Base-by-base conservation (phyloP, 1,140 invertebrate species). In the Drosophila burlai region DNA sequence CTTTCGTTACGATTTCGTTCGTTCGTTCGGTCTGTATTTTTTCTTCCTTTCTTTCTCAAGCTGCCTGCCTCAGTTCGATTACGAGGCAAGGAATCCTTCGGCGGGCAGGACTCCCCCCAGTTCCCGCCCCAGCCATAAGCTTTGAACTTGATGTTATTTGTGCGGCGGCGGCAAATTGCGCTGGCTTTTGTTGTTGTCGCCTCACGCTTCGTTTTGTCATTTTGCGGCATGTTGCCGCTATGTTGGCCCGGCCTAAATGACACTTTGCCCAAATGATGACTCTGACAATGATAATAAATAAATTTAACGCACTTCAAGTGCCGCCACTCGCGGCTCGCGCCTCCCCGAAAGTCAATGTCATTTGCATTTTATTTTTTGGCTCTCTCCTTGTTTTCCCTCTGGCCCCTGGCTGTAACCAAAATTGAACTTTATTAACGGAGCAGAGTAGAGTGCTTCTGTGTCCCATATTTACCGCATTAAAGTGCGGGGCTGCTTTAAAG, bases 231-330 rank as follows among this genome's bases (percentile, higher is more conserved):
- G 85, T 89, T 79, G 69, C 74, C 77, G 62, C 73, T 76, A 57
- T 57, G 54, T 82, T 76, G 43, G 62, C 26, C 26, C 57, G 63
- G 72, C 74, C 81, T 84, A 89, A 89, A 84, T 81, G 84, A 89
- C 84, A 87, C 73, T 87, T 84, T 73, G 73, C 62, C 49, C 84
- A 87, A 87, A 83, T 89, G 81, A 89, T 89, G 77, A 84, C 78
- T 77, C 74, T 84, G 81, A 89, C 74, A 89, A 89, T 89, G 84
- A 84, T 81, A 89, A 89, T 84, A 89, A 84, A 89, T 81, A 89
- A 83, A 89, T 84, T 89, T 75, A 72, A 83, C 66, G 63, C 71
- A 81, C 77, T 81, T 75, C 59, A 46, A 60, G 58, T 71, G 49
- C 47, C 63, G 47, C 75, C 52, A 36, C 36, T 57, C 29, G 59